phyloP scores from a whole-genome alignment of 2,797 vertebrate species.

The Ciconia nigra region DNA sequence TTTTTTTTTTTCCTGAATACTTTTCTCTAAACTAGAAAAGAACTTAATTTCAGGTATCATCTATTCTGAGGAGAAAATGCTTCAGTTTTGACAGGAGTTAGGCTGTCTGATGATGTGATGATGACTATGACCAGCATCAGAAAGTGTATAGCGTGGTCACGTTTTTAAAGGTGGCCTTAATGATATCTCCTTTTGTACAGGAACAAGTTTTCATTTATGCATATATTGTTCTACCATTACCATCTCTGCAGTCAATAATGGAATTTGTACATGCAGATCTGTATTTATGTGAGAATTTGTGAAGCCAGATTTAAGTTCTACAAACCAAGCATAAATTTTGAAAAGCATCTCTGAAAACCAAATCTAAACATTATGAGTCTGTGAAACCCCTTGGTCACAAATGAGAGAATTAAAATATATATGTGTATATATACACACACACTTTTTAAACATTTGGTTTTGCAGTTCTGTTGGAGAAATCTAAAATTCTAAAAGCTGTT shows the following conservation, averaged over 20 bases:
- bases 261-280: neutral
- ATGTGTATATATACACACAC: accelerated
- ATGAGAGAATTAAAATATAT: neutral
- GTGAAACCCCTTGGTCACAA: neutral
- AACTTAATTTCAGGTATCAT: neutral
- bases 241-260: neutral
- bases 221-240: neutral
- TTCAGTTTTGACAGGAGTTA: neutral
- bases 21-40: neutral
- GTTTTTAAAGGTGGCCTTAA: neutral
- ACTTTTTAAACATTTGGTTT: neutral
- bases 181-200: neutral
- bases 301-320: neutral
- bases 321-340: neutral
- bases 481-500: neutral
- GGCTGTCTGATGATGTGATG: neutral
- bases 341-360: neutral
- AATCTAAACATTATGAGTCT: neutral
- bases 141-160: neutral
- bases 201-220: neutral
- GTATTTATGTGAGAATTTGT: neutral
- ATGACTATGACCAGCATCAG: neutral
- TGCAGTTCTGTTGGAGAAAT: neutral
- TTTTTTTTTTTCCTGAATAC: neutral
- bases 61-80: neutral